phyloP scores from a whole-genome alignment of 2,888 invertebrate genomes.

The Microctonus aethiopoides region DNA sequence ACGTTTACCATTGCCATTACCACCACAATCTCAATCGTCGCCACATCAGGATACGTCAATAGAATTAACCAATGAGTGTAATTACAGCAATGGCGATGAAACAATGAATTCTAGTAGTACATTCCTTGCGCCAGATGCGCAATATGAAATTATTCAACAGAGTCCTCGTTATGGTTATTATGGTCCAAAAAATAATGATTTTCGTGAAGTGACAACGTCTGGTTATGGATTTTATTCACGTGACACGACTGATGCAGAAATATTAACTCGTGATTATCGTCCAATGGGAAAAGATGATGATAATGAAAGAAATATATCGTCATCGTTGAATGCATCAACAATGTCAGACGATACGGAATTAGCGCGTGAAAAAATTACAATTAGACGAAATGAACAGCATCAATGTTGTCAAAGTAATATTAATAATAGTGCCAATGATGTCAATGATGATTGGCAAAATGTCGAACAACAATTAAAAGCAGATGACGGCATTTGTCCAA shows the following conservation, averaged over 20 bases:
- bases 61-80: slow-evolving; percentile 64
- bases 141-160: slow-evolving; percentile 72
- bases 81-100: slow-evolving; percentile 44
- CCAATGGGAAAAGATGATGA: slow-evolving; percentile 10
- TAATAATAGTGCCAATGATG: slow-evolving; percentile 66
- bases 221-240: slow-evolving; percentile 21
- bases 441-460: slow-evolving; percentile 79
- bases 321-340: slow-evolving; percentile 37
- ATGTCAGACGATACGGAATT: slow-evolving; percentile 33
- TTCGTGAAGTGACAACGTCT: slow-evolving; percentile 11
- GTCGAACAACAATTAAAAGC: slow-evolving; percentile 64
- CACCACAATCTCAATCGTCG: slow-evolving; percentile 66
- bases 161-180: slow-evolving; percentile 63
- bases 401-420: slow-evolving; percentile 69
- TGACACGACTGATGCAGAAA: slow-evolving; percentile 8
- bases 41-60: slow-evolving; percentile 54
- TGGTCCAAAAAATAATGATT: slow-evolving; percentile 54
- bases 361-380: slow-evolving; percentile 50
- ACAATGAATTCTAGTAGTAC: slow-evolving; percentile 58
- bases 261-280: slow-evolving; percentile 16
- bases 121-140: slow-evolving; percentile 73
- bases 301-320: slow-evolving; percentile 35
- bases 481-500: slow-evolving; percentile 58
- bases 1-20: slow-evolving; percentile 69
- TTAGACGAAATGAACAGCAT: slow-evolving; percentile 53